A percentile compares a stretch with the other conserved stretches of the same genome.
Conservation (phyloP, 2,113 vertebrate genomes). For the Strigops habroptila region DNA sequence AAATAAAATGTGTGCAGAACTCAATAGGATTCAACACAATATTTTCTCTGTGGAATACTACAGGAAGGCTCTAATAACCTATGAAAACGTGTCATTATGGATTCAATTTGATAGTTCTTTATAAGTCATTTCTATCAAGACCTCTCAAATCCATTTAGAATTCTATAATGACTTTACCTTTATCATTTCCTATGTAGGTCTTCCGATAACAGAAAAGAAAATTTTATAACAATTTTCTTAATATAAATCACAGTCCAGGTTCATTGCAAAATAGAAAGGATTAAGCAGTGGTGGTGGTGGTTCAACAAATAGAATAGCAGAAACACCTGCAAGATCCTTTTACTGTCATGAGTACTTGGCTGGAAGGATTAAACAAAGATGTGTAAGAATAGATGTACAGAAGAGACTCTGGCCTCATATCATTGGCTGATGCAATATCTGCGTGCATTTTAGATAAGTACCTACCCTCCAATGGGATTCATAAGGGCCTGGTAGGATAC, state of each 20-base stretch:
- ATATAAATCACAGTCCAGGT: not conserved
- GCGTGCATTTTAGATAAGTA: not conserved
- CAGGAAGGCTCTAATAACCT: not conserved
- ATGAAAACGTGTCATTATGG: not conserved
- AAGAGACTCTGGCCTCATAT: not conserved
- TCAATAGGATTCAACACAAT: not conserved
- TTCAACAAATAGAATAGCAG: not conserved
- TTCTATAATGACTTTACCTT: not conserved
- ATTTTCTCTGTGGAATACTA: not conserved
- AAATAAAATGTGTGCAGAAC: not conserved
- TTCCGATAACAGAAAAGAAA: not conserved
- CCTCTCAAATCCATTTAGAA: not conserved
- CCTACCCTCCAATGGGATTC: not conserved
- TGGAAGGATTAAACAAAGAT: not conserved
- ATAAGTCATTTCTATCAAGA: not conserved
- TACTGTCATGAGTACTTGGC: not conserved
- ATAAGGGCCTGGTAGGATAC: not conserved
- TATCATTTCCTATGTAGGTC: not conserved
- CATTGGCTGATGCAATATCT: not conserved
- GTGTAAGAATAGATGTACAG: not conserved
- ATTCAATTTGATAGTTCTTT: not conserved
- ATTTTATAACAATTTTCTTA: not conserved
- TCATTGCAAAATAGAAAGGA: not conserved
- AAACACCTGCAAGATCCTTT: not conserved
- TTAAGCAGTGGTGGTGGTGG: not conserved